These are phyloP conservation scores for Microcebus ravelobensis DNA, from an alignment of 2,113 vertebrate genomes.

Conservation along the genomic window DNA sequence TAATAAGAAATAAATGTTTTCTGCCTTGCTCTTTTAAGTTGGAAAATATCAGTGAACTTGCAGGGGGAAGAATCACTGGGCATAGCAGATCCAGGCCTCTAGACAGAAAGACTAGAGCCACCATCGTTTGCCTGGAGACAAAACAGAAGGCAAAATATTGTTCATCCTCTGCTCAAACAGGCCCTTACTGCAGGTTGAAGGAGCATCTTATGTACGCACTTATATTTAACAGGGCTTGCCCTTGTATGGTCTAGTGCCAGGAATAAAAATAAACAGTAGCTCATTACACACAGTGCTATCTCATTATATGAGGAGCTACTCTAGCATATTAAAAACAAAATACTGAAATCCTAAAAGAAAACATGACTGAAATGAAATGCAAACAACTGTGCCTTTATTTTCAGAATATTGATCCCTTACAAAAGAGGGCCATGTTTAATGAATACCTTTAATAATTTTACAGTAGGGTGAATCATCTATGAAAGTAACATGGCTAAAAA, in stretches of 20 bases:
- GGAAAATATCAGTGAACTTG: slow-evolving; percentile 59
- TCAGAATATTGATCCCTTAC: slow-evolving; percentile 76
- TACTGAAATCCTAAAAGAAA: slow-evolving; percentile 80
- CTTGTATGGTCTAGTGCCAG: slow-evolving; percentile 64
- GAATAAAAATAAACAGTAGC: slow-evolving; percentile 74
- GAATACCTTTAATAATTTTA: slow-evolving; percentile 84
- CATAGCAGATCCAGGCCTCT: slow-evolving; percentile 27
- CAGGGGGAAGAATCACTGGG: background rate
- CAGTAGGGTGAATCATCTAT: slow-evolving; percentile 83
- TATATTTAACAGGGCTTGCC: slow-evolving; percentile 62
- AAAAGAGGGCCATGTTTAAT: slow-evolving; percentile 84
- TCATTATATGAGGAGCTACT: slow-evolving; percentile 74
- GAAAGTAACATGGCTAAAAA: slow-evolving; percentile 82
- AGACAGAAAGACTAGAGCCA: background rate
- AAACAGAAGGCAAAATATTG: slow-evolving; percentile 48
- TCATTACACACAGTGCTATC: slow-evolving; percentile 65
- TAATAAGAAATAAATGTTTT: slow-evolving; percentile 57
- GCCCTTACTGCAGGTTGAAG: background rate
- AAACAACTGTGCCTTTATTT: slow-evolving; percentile 83
- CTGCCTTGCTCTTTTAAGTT: slow-evolving; percentile 40
- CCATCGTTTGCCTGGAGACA: background rate
- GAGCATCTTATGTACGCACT: background rate
- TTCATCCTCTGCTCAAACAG: slow-evolving; percentile 12
- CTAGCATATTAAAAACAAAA: slow-evolving; percentile 77
- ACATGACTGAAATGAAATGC: slow-evolving; percentile 81